Conservation (phyloP, 2,113 vertebrate genomes). For the Oryzias javanicus region DNA sequence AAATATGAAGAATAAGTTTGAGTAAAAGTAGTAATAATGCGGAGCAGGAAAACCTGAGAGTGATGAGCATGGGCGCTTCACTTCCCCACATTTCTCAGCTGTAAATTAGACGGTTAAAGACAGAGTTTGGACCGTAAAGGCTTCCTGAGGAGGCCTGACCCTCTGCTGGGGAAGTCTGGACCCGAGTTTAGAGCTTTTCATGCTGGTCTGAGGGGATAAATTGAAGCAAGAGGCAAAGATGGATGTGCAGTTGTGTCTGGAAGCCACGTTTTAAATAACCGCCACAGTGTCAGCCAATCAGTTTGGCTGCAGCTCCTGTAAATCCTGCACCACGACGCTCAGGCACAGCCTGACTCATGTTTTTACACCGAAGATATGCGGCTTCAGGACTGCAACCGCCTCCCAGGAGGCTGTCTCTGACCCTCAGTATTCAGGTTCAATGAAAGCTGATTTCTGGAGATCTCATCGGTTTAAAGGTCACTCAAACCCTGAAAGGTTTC, state of each 20-base stretch:
- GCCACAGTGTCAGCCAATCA: conserved; percentile 15
- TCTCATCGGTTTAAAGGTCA: too few species aligned
- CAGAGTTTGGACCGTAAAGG: too few species aligned
- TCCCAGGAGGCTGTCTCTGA: too few species aligned
- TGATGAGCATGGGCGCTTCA: not conserved
- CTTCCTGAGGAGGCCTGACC: too few species aligned
- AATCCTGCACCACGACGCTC: conserved; percentile 26
- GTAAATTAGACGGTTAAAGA: too few species aligned
- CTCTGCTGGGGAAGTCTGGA: too few species aligned
- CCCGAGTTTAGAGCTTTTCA: too few species aligned
- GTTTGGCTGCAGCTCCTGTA: conserved; percentile 22
- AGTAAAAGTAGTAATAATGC: not conserved
- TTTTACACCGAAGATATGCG: conserved; percentile 13
- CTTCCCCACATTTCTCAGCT: too few species aligned
- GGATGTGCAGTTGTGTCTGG: conserved; percentile 26
- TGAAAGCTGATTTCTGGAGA: too few species aligned
- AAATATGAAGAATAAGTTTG: not conserved
- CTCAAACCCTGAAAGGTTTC: too few species aligned
- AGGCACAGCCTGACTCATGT: not conserved
- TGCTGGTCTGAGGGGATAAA: too few species aligned
- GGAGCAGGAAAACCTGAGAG: not conserved
- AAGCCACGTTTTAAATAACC: conserved; percentile 41
- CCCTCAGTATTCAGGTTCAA: too few species aligned
- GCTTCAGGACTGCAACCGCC: not conserved
- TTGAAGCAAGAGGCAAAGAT: conserved; percentile 5